Evolutionary conservation across 2,797 vertebrate species (phyloP).

Genomic region (Peromyscus eremicus): DNA sequence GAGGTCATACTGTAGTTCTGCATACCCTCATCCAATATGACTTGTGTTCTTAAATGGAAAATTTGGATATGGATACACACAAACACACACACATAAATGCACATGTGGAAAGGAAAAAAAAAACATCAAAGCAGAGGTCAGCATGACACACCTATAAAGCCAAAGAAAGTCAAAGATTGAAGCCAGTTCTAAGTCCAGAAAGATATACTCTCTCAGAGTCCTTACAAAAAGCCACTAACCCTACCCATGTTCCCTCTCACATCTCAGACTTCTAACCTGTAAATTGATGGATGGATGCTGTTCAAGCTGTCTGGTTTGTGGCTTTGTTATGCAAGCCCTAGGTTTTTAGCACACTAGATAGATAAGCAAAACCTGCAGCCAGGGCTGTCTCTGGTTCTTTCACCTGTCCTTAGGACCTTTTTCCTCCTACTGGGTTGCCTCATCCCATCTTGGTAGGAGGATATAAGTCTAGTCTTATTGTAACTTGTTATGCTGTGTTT

Average conservation of each 20-base stretch:
- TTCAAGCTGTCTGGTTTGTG: not conserved
- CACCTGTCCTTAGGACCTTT: not conserved
- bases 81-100: not conserved
- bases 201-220: not conserved
- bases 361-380: not conserved
- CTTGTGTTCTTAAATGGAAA: not conserved
- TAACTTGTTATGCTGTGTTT: not conserved
- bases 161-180: slow-evolving; percentile 18
- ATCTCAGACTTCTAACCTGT: not conserved
- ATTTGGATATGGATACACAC: not conserved
- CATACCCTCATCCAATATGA: not conserved
- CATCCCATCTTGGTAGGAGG: not conserved
- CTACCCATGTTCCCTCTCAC: not conserved
- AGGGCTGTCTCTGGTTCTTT: not conserved
- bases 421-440: not conserved
- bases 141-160: not conserved
- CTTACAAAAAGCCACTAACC: slow-evolving; percentile 8
- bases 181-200: not conserved
- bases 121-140: not conserved
- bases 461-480: not conserved
- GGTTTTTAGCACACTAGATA: slow-evolving; percentile 6
- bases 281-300: not conserved
- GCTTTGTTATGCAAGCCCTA: not conserved
- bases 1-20: not conserved
- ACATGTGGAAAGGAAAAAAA: not conserved